phyloP scores from a whole-genome alignment of 2,113 vertebrate species.

The Chloropsis cyanopogon region DNA sequence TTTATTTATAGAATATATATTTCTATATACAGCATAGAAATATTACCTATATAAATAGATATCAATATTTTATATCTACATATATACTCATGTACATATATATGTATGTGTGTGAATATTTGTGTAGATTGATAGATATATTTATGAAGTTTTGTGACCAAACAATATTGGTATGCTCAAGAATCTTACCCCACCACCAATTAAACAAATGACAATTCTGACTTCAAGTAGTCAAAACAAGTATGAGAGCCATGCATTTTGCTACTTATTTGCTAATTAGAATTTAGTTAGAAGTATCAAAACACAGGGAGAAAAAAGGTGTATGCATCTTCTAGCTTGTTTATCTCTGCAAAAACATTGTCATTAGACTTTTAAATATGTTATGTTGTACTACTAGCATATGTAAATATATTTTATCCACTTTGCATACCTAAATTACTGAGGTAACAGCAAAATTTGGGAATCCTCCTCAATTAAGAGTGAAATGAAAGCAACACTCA shows the following conservation, averaged over 20 bases:
- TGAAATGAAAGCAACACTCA: not conserved
- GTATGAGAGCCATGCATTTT: not conserved
- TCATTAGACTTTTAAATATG: not conserved
- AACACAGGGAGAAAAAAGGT: not conserved
- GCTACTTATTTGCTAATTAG: not conserved
- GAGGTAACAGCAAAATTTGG: not conserved
- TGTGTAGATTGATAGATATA: not conserved
- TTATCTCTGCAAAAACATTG: not conserved
- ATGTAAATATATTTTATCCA: not conserved
- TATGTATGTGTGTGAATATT: not conserved
- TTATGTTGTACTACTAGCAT: not conserved
- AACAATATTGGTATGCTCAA: not conserved
- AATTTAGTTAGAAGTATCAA: not conserved
- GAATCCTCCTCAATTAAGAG: fast-evolving
- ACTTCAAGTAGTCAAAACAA: not conserved
- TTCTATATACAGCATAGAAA: not conserved
- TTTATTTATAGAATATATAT: not conserved
- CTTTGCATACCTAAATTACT: not conserved
- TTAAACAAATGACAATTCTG: not conserved
- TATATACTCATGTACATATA: too few species aligned
- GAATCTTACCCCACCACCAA: not conserved
- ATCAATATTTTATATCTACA: not conserved
- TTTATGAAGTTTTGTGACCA: not conserved
- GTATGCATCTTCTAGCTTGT: not conserved
- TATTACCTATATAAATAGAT: not conserved